phyloP scores from a whole-genome alignment of 2,797 vertebrate genomes.

The Gymnocypris eckloni region DNA sequence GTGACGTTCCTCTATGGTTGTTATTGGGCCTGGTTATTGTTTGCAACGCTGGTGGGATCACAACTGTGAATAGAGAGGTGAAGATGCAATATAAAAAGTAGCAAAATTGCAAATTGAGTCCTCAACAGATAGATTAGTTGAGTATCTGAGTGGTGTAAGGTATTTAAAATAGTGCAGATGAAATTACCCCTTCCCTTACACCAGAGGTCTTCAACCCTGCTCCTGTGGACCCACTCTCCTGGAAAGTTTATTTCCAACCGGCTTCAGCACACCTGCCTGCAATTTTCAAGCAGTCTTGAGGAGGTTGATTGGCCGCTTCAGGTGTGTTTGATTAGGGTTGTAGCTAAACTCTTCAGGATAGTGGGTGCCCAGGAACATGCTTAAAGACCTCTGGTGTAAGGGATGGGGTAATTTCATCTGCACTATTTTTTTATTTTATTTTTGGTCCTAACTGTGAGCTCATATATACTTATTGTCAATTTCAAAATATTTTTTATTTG shows the following conservation, averaged over 20 bases:
- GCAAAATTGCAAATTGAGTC: background rate
- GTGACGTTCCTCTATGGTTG: constrained; percentile 37
- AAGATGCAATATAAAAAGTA: constrained; percentile 18
- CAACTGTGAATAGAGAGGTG: constrained; percentile 51
- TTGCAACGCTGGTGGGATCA: constrained; percentile 52
- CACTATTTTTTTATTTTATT: background rate
- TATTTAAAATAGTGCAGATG: too few relatives aligned
- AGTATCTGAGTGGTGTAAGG: background rate
- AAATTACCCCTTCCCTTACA: too few relatives aligned
- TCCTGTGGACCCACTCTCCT: too few relatives aligned
- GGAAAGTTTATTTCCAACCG: too few relatives aligned
- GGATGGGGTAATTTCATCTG: background rate
- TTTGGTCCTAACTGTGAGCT: background rate
- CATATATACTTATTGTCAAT: too few relatives aligned
- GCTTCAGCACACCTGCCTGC: too few relatives aligned
- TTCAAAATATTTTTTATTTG: background rate
- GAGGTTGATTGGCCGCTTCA: too few relatives aligned
- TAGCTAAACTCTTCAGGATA: too few relatives aligned
- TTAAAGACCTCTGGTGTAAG: background rate
- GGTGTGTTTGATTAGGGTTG: too few relatives aligned
- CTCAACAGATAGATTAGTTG: background rate
- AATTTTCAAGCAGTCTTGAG: too few relatives aligned
- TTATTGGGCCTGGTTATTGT: constrained; percentile 43
- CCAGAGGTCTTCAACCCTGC: too few relatives aligned
- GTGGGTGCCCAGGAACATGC: too few relatives aligned